Percentiles rank a stretch among this genome's conserved stretches.
phyloP scores from a whole-genome alignment of 64 coral and sea anemone genomes.

The Montipora foliosa region DNA sequence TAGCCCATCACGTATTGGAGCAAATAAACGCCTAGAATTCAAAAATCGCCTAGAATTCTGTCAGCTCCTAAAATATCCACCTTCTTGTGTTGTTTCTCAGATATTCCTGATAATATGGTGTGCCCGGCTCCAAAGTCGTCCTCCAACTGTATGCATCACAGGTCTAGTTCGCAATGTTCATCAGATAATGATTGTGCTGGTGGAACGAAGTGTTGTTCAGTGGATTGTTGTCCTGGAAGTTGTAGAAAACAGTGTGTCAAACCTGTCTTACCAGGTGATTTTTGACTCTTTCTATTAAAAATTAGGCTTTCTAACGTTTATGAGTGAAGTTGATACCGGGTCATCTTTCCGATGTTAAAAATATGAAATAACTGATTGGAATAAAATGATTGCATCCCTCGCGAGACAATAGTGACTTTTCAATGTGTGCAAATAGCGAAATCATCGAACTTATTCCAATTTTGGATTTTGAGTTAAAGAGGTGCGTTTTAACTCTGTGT shows the following conservation, averaged over 20 bases:
- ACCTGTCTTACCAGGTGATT: constrained; percentile 47
- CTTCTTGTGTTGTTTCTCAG: neutral
- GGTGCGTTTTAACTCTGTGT: neutral
- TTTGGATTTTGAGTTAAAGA: too few species aligned
- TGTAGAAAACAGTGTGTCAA: constrained; percentile 47
- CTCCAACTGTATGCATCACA: neutral
- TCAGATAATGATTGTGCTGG: constrained; percentile 36
- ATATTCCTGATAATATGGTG: neutral
- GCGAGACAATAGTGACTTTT: too few species aligned
- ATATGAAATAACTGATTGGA: too few species aligned
- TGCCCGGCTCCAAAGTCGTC: constrained; percentile 7
- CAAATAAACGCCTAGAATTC: too few species aligned
- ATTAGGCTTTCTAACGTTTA: too few species aligned
- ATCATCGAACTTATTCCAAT: too few species aligned
- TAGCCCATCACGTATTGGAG: too few species aligned
- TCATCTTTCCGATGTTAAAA: too few species aligned
- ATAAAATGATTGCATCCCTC: too few species aligned
- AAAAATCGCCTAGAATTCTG: too few species aligned
- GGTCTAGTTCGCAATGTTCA: constrained; percentile 14
- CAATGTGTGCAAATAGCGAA: too few species aligned
- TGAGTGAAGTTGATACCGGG: too few species aligned
- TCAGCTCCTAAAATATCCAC: neutral
- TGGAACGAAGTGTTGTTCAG: constrained; percentile 67
- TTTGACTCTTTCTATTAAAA: neutral
- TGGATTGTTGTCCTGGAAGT: constrained; percentile 38